Evolutionary conservation across 2,797 vertebrate species (phyloP).

Genomic region (Valencia hispanica): DNA sequence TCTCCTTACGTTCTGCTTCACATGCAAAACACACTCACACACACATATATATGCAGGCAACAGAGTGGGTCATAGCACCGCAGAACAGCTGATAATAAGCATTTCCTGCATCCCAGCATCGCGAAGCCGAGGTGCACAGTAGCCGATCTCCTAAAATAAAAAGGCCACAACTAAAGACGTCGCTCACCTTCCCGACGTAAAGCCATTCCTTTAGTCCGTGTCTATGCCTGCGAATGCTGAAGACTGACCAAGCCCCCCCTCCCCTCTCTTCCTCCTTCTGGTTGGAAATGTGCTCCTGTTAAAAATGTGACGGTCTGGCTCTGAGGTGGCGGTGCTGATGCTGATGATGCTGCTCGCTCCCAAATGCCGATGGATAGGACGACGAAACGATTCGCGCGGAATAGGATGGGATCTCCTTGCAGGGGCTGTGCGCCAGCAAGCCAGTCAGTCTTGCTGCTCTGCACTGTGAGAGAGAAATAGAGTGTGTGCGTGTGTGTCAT

Average conservation of each 20-base stretch:
- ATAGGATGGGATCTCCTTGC: slow-evolving; percentile 47
- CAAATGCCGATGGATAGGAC: slow-evolving; percentile 67
- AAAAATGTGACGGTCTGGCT: slow-evolving; percentile 43
- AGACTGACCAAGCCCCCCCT: slow-evolving; percentile 57
- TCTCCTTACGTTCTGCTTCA: neutral
- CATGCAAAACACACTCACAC: neutral
- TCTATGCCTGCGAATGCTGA: slow-evolving; percentile 63
- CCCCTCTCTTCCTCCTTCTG: neutral
- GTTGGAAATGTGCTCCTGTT: slow-evolving; percentile 33
- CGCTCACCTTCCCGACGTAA: slow-evolving; percentile 78
- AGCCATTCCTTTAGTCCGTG: slow-evolving; percentile 80
- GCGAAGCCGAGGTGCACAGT: slow-evolving; percentile 45
- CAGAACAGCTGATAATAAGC: slow-evolving; percentile 68
- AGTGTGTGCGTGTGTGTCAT: neutral
- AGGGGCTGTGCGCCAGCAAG: slow-evolving; percentile 27
- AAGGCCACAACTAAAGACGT: slow-evolving; percentile 64
- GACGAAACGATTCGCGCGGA: slow-evolving; percentile 43
- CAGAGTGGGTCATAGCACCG: slow-evolving; percentile 28
- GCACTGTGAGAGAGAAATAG: neutral
- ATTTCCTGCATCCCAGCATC: slow-evolving; percentile 55
- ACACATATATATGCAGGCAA: neutral
- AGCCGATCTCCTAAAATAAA: slow-evolving; percentile 22
- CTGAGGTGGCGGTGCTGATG: slow-evolving; percentile 69
- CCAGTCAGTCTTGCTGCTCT: neutral
- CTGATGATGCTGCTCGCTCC: slow-evolving; percentile 53